A percentile compares a stretch with the other conserved stretches of the same genome.
Evolutionary conservation across 2,888 invertebrate genomes (phyloP).

Genomic region (Laothoe populi): DNA sequence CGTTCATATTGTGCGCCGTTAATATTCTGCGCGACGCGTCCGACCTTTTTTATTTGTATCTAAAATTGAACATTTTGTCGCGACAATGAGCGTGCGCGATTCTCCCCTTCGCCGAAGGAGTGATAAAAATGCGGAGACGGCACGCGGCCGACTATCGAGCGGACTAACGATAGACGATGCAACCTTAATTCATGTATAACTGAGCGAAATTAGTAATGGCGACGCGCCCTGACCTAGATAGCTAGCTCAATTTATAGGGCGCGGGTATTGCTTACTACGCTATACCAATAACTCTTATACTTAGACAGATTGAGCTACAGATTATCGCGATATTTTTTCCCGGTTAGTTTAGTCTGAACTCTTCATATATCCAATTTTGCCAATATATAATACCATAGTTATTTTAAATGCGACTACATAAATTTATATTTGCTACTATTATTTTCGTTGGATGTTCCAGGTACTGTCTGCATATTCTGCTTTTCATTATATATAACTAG

Average conservation of each 20-base stretch:
- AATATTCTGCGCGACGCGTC: conserved; percentile 82
- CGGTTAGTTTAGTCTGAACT: too few species aligned
- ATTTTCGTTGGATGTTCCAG: too few species aligned
- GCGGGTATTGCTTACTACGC: background rate
- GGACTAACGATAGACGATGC: conserved; percentile 61
- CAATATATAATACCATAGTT: background rate
- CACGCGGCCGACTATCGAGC: conserved; percentile 62
- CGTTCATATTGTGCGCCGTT: conserved; percentile 84
- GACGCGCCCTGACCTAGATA: conserved; percentile 16
- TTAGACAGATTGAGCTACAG: background rate
- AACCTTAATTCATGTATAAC: conserved; percentile 58
- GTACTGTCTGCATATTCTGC: too few species aligned
- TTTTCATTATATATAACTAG: too few species aligned
- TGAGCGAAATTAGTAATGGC: conserved; percentile 49
- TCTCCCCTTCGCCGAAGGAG: conserved; percentile 70
- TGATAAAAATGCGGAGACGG: conserved; percentile 73
- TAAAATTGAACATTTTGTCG: conserved; percentile 85
- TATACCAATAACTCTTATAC: background rate
- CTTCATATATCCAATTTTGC: too few species aligned
- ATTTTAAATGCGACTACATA: background rate
- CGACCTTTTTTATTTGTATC: conserved; percentile 85
- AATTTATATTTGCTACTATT: too few species aligned
- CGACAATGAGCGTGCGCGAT: conserved; percentile 76
- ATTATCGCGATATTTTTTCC: too few species aligned
- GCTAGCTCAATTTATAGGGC: background rate